phyloP scores from a whole-genome alignment of 1,140 invertebrate genomes.

The Meloidogyne hapla region DNA sequence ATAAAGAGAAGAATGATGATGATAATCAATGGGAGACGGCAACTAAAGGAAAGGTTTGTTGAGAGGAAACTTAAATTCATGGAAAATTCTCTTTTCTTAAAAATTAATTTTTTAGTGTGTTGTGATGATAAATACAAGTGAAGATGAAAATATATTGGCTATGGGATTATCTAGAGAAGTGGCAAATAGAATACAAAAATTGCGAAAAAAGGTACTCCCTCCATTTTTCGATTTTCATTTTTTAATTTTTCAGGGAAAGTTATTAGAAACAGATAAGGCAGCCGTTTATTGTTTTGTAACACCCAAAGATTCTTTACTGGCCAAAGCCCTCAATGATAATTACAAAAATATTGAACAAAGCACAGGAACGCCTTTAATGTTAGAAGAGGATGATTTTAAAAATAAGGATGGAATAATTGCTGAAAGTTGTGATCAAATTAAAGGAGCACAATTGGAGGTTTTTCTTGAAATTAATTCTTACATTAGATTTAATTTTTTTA shows the following conservation, averaged over 20 bases:
- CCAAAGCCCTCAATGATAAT: constrained; percentile 73
- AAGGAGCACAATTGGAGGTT: constrained; percentile 31
- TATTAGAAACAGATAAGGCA: constrained; percentile 87
- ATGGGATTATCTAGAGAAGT: constrained; percentile 74
- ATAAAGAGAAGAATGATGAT: constrained; percentile 37
- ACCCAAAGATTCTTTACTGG: constrained; percentile 70
- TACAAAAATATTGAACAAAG: constrained; percentile 74
- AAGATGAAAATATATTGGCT: constrained; percentile 49
- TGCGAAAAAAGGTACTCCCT: constrained; percentile 78
- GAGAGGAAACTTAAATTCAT: background rate
- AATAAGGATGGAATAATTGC: background rate
- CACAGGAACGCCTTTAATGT: constrained; percentile 42
- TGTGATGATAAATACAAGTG: constrained; percentile 53
- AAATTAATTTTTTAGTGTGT: constrained; percentile 47
- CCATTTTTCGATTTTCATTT: background rate
- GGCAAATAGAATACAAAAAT: constrained; percentile 91
- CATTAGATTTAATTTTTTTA: no score
- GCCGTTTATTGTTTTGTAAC: constrained; percentile 76
- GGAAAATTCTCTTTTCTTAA: background rate
- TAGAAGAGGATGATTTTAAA: background rate
- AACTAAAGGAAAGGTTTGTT: constrained; percentile 64
- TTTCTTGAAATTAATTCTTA: background rate
- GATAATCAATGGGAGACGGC: constrained; percentile 45
- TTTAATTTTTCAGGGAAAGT: constrained; percentile 70
- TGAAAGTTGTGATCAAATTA: constrained; percentile 26